Conservation (phyloP, 2,797 vertebrate genomes). For the Phoxinus dragarum region DNA sequence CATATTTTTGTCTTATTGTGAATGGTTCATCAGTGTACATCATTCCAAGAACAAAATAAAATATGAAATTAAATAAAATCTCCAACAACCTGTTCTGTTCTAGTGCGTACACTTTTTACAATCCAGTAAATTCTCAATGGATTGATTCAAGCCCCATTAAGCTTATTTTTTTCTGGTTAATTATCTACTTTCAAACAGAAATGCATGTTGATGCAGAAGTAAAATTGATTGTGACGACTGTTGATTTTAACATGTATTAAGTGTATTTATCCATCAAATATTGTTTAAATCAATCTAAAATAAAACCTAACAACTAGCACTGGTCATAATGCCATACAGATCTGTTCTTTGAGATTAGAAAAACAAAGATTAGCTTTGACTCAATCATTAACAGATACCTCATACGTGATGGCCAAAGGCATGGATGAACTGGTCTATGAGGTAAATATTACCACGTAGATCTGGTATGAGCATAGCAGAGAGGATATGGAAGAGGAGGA, state of each 20-base stretch:
- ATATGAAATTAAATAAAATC: background rate
- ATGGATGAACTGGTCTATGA: background rate
- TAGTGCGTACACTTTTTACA: background rate
- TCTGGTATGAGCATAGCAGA: background rate
- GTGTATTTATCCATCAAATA: background rate
- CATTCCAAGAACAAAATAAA: background rate
- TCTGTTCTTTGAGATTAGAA: background rate
- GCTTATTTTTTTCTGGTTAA: background rate
- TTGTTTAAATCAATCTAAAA: background rate
- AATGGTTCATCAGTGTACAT: background rate
- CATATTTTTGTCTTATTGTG: background rate
- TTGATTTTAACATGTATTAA: background rate
- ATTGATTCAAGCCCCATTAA: background rate
- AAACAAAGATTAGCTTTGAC: background rate
- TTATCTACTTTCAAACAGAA: background rate
- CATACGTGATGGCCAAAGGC: background rate
- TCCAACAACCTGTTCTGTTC: background rate
- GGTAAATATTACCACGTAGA: background rate
- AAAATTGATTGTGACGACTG: background rate
- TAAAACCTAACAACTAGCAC: background rate
- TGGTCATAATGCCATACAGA: background rate
- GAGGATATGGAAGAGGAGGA: background rate
- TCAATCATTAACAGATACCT: background rate
- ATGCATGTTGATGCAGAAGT: background rate
- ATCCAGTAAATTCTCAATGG: background rate